A percentile compares a stretch with the other conserved stretches of the same genome.
Evolutionary conservation across 2,888 invertebrate genomes (phyloP).

Genomic region (Auanema sp.): DNA sequence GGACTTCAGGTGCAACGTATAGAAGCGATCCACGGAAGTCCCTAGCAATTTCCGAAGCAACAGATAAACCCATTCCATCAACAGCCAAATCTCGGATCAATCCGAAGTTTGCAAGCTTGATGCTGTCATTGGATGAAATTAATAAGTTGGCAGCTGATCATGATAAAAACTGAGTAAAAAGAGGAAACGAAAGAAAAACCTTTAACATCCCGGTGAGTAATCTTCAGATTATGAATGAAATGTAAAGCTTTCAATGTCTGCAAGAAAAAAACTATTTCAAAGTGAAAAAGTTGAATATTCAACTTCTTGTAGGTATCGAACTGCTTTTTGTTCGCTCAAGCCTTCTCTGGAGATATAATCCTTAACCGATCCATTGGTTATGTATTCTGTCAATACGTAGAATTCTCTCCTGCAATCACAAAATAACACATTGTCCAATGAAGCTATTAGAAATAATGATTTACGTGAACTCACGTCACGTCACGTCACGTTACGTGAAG

Average conservation of each 20-base stretch:
- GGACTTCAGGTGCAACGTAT: slow-evolving; percentile 50
- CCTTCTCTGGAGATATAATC: slow-evolving; percentile 32
- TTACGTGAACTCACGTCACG: no score
- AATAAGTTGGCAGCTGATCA: slow-evolving; percentile 44
- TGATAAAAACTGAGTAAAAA: background rate
- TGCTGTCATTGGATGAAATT: slow-evolving; percentile 37
- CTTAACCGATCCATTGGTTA: slow-evolving; percentile 42
- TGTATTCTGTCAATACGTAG: slow-evolving; percentile 43
- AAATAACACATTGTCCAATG: background rate
- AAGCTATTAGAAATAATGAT: background rate
- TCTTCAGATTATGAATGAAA: slow-evolving; percentile 39
- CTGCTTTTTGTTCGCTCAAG: slow-evolving; percentile 35
- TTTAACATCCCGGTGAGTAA: slow-evolving; percentile 49
- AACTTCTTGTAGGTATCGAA: slow-evolving; percentile 41
- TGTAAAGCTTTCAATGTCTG: slow-evolving; percentile 42
- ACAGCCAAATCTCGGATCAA: slow-evolving; percentile 48
- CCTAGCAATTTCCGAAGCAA: slow-evolving; percentile 44
- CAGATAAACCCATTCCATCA: slow-evolving; percentile 48
- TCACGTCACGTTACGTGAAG: no score
- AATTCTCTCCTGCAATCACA: slow-evolving; percentile 25
- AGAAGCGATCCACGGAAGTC: slow-evolving; percentile 43
- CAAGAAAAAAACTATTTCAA: background rate
- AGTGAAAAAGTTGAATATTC: background rate
- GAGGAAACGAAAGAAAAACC: slow-evolving; percentile 8
- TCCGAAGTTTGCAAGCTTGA: slow-evolving; percentile 51